Evolutionary conservation across 2,888 invertebrate species (phyloP).

Genomic region (Lasius platythorax): DNA sequence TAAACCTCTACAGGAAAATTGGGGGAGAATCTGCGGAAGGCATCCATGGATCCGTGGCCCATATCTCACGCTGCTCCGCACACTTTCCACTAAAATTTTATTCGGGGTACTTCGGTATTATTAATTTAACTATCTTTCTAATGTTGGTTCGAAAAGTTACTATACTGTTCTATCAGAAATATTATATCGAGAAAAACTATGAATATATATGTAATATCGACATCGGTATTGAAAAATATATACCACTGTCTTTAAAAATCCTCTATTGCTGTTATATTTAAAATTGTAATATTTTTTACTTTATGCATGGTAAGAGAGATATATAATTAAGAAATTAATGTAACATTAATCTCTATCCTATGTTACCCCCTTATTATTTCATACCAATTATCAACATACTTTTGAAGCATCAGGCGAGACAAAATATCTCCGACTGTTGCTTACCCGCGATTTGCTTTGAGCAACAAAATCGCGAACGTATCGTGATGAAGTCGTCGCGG

Average conservation of each 20-base stretch:
- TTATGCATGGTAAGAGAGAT: neutral
- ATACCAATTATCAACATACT: neutral
- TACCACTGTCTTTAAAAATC: neutral
- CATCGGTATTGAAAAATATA: neutral
- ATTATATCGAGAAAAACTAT: neutral
- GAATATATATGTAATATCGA: neutral
- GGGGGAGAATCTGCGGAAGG: slow-evolving; percentile 35
- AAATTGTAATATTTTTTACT: neutral
- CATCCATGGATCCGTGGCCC: slow-evolving; percentile 33
- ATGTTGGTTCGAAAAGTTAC: neutral
- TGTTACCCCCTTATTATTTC: neutral
- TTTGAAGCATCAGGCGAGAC: neutral
- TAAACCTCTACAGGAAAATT: slow-evolving; percentile 59
- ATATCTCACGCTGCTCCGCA: slow-evolving; percentile 58
- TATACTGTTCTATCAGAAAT: neutral
- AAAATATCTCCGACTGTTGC: slow-evolving; percentile 4
- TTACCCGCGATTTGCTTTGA: slow-evolving; percentile 20
- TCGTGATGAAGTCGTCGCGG: slow-evolving; percentile 58
- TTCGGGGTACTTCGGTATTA: slow-evolving; percentile 58
- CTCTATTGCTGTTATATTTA: neutral
- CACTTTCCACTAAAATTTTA: slow-evolving; percentile 69
- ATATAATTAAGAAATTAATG: neutral
- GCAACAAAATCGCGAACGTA: slow-evolving; percentile 30
- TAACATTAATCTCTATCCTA: neutral
- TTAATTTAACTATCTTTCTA: slow-evolving; percentile 53